Conservation (phyloP, 2,113 vertebrate species). For the Ancistrus triradiatus region DNA sequence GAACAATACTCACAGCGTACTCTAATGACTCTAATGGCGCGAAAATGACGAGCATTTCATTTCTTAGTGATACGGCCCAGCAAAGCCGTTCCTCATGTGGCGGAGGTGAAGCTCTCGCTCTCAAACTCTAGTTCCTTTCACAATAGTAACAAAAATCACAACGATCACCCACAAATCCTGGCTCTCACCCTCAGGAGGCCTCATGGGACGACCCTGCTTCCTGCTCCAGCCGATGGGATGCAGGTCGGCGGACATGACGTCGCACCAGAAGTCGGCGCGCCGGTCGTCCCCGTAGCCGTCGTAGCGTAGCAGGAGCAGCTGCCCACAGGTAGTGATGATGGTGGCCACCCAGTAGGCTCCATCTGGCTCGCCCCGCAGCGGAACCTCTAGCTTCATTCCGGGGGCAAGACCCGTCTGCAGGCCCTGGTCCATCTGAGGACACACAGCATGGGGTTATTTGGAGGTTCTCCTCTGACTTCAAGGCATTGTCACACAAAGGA, state of each 20-base stretch:
- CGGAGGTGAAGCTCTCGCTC: too few species aligned
- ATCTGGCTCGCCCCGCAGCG: slow-evolving; percentile 77
- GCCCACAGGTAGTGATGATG: slow-evolving; percentile 92
- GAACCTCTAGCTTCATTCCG: slow-evolving; percentile 95
- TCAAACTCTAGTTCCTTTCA: too few species aligned
- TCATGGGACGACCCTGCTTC: slow-evolving; percentile 84
- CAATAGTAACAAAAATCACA: too few species aligned
- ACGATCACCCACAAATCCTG: not conserved
- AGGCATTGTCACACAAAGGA: too few species aligned
- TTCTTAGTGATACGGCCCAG: too few species aligned
- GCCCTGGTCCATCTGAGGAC: slow-evolving; percentile 85
- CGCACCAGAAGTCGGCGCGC: slow-evolving; percentile 94
- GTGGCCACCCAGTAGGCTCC: slow-evolving; percentile 88
- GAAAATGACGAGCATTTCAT: too few species aligned
- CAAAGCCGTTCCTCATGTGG: too few species aligned
- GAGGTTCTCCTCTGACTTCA: too few species aligned
- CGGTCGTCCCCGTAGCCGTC: slow-evolving; percentile 93
- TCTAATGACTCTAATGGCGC: too few species aligned
- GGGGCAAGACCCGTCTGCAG: slow-evolving; percentile 91
- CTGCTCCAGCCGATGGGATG: slow-evolving; percentile 92
- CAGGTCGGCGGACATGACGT: slow-evolving; percentile 87
- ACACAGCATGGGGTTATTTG: not conserved
- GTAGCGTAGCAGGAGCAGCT: slow-evolving; percentile 89
- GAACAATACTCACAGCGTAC: too few species aligned
- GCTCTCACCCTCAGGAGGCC: slow-evolving; percentile 85